phyloP scores from a whole-genome alignment of 2,113 vertebrate genomes.

The Maccullochella peelii region DNA sequence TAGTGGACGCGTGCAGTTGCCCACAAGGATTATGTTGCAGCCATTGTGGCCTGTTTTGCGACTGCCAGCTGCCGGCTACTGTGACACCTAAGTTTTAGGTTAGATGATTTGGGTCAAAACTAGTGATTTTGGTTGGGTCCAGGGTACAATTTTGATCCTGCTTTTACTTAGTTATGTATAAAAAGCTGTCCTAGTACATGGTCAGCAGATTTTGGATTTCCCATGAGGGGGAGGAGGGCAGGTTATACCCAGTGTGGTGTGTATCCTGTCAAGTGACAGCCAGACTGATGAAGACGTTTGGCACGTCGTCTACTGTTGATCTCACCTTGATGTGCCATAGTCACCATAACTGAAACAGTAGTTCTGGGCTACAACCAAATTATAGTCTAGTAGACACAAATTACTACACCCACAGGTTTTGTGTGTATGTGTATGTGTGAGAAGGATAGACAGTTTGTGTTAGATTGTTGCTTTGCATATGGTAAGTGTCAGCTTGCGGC shows the following conservation, averaged over 20 bases:
- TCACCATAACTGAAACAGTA: constrained; percentile 1
- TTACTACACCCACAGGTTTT: not conserved
- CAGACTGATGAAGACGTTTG: not conserved
- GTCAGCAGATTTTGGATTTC: not conserved
- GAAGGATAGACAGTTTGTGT: constrained; percentile 20
- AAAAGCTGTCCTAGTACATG: not conserved
- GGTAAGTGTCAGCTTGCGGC: constrained; percentile 55
- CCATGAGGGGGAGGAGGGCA: too few species aligned
- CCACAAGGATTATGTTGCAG: too few species aligned
- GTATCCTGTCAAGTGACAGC: not conserved
- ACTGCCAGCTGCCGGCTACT: too few species aligned
- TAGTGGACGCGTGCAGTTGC: too few species aligned
- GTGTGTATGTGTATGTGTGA: not conserved
- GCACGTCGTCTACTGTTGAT: not conserved
- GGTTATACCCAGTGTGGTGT: not conserved
- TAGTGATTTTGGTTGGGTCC: too few species aligned
- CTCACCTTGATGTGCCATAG: not conserved
- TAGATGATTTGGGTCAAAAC: too few species aligned
- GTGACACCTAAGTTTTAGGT: too few species aligned
- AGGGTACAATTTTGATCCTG: too few species aligned
- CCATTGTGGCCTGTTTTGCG: too few species aligned
- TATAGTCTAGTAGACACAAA: constrained; percentile 1
- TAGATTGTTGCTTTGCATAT: constrained; percentile 41
- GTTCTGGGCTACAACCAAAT: constrained; percentile 3
- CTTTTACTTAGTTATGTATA: too few species aligned